Percentiles rank a stretch among this genome's conserved stretches.
phyloP scores from a whole-genome alignment of 2,113 vertebrate genomes.

The Rana temporaria region DNA sequence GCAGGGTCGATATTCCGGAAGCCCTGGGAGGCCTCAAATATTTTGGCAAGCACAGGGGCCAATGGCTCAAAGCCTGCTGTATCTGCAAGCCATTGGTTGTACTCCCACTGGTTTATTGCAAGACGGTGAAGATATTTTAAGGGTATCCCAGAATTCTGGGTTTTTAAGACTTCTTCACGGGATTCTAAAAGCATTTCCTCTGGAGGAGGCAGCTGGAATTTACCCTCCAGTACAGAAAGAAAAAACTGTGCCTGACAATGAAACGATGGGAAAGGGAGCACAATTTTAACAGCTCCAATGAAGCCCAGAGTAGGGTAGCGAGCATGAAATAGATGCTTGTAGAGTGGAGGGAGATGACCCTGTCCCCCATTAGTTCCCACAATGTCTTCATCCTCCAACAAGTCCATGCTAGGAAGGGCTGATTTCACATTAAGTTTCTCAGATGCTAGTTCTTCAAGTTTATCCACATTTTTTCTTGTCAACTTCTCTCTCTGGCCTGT shows the following conservation, averaged over 20 bases:
- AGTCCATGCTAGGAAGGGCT: neutral
- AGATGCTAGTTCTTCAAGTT: neutral
- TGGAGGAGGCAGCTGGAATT: slow-evolving; percentile 62
- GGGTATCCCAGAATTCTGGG: slow-evolving; percentile 57
- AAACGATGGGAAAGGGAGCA: slow-evolving; percentile 80
- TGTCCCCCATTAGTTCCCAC: neutral
- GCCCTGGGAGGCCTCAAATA: slow-evolving; percentile 65
- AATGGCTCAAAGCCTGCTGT: slow-evolving; percentile 64
- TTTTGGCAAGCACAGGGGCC: slow-evolving; percentile 59
- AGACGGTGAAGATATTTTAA: slow-evolving; percentile 67
- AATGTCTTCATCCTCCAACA: slow-evolving; percentile 23
- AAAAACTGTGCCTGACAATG: slow-evolving; percentile 76
- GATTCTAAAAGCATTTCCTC: slow-evolving; percentile 66
- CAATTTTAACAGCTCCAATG: slow-evolving; percentile 75
- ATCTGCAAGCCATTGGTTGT: slow-evolving; percentile 65
- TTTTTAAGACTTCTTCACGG: slow-evolving; percentile 55
- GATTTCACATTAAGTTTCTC: neutral
- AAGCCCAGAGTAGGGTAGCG: slow-evolving; percentile 76
- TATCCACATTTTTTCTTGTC: too few species aligned
- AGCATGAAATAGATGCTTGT: slow-evolving; percentile 73
- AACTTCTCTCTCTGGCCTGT: slow-evolving; percentile 65
- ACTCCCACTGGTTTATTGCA: slow-evolving; percentile 67
- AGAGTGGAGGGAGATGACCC: slow-evolving; percentile 65
- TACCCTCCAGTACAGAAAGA: slow-evolving; percentile 66
- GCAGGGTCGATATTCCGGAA: slow-evolving; percentile 62